Evolutionary conservation across 2,113 vertebrate genomes (phyloP).

Genomic region (Ursus arctos): DNA sequence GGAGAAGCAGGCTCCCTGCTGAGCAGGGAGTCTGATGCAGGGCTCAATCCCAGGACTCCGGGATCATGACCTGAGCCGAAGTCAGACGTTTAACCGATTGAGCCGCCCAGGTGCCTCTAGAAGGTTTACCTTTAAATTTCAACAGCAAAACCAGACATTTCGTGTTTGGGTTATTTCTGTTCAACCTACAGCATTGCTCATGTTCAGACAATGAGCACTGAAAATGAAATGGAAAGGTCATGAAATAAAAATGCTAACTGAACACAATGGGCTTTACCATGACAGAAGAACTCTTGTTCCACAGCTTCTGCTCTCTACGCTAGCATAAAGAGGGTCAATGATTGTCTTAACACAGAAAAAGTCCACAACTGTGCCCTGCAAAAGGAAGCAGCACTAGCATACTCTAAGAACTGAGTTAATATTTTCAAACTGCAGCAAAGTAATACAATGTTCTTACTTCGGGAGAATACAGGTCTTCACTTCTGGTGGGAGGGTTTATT

Average conservation of each 20-base stretch:
- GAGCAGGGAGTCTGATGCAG: not conserved
- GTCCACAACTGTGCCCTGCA: not conserved
- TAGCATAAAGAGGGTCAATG: not conserved
- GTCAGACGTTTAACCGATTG: not conserved
- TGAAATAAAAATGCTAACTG: not conserved
- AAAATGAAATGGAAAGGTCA: not conserved
- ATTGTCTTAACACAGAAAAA: not conserved
- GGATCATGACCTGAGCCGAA: not conserved
- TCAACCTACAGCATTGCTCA: not conserved
- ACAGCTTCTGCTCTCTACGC: not conserved
- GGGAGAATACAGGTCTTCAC: not conserved
- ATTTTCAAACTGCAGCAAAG: not conserved
- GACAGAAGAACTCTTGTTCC: not conserved
- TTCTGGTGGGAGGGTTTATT: not conserved
- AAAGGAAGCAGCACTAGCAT: not conserved
- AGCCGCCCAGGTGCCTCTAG: not conserved
- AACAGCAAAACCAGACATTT: not conserved
- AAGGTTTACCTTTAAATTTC: slow-evolving; percentile 52
- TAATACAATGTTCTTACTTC: not conserved
- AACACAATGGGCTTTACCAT: not conserved
- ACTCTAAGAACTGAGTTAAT: not conserved
- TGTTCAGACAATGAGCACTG: not conserved
- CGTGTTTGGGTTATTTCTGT: slow-evolving; percentile 1
- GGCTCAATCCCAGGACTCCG: no score
- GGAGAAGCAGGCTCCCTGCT: not conserved